These are phyloP conservation scores for Alexandromys fortis DNA, from an alignment of 2,113 vertebrate genomes.

Conservation along the genomic window DNA sequence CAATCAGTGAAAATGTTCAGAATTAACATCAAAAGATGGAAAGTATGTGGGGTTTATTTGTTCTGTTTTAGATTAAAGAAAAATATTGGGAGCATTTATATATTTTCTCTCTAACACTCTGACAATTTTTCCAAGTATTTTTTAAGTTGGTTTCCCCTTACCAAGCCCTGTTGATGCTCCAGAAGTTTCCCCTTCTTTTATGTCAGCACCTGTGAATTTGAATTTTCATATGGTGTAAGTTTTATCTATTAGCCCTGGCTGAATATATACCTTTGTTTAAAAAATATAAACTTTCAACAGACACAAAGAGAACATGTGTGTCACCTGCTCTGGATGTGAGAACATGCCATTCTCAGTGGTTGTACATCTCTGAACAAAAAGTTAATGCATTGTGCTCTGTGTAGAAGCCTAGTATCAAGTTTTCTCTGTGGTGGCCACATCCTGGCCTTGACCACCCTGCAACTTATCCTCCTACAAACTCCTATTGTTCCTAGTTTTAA, in stretches of 20 bases:
- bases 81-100: background rate
- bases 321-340: background rate
- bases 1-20: background rate
- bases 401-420: background rate
- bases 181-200: background rate
- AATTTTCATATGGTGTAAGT: background rate
- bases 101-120: background rate
- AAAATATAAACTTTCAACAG: background rate
- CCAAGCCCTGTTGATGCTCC: background rate
- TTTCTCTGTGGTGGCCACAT: background rate
- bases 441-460: background rate
- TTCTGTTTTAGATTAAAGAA: background rate
- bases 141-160: background rate
- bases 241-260: background rate
- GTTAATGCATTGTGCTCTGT: background rate
- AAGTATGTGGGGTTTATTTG: background rate
- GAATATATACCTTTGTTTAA: background rate
- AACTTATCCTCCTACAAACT: background rate
- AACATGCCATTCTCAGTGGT: background rate
- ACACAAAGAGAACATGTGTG: background rate
- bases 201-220: background rate
- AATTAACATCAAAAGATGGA: background rate
- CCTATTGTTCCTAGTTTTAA: background rate
- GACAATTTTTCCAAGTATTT: background rate
- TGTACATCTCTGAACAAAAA: background rate